Evolutionary conservation across 2,888 invertebrate genomes (phyloP), one percentile per base, ranked within the genome.

Genomic region (Elysia crispata): DNA sequence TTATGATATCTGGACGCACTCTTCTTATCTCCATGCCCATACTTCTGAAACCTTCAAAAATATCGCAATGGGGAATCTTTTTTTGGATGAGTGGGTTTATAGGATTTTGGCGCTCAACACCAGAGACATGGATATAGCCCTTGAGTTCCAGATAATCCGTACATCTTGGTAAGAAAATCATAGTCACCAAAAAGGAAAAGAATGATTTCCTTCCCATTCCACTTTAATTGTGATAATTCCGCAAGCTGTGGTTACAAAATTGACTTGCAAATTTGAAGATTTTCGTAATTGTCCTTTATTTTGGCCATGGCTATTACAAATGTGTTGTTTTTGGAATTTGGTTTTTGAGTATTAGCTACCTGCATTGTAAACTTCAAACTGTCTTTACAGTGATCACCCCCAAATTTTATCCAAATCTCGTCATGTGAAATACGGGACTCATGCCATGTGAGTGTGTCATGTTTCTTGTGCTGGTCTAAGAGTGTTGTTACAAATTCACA

Each of bases 361-460:
- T n/a, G n/a, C n/a, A n/a, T n/a, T n/a, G n/a, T n/a, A n/a, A n/a
- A n/a, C n/a, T n/a, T n/a, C n/a, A n/a, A n/a, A n/a, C n/a, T n/a
- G n/a, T n/a, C n/a, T n/a, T n/a, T n/a, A n/a, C n/a, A n/a, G n/a
- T n/a, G n/a, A n/a, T n/a, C n/a, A n/a, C n/a, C n/a, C n/a, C n/a
- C n/a, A n/a, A n/a, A n/a, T n/a, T n/a, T n/a, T n/a, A n/a, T n/a
- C n/a, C n/a, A n/a, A n/a, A n/a, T n/a, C n/a, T n/a, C n/a, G n/a
- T 50, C 15, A 1, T 18, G 20, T 6, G 76, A 66, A 33, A 76
- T 76, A 23, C n/a, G 18, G 18, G 30, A 18, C 15, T 41, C 23
- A n/a, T 76, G 76, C 64, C 75, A 75, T 75, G 76, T 76, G 31
- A 76, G 49, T n/a, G n/a, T n/a, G n/a, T n/a, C n/a, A n/a, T n/a